Percentiles rank a stretch among this genome's conserved stretches.
These are phyloP conservation scores for Scyliorhinus canicula DNA, from an alignment of 2,797 vertebrate species.

Conservation along the genomic window DNA sequence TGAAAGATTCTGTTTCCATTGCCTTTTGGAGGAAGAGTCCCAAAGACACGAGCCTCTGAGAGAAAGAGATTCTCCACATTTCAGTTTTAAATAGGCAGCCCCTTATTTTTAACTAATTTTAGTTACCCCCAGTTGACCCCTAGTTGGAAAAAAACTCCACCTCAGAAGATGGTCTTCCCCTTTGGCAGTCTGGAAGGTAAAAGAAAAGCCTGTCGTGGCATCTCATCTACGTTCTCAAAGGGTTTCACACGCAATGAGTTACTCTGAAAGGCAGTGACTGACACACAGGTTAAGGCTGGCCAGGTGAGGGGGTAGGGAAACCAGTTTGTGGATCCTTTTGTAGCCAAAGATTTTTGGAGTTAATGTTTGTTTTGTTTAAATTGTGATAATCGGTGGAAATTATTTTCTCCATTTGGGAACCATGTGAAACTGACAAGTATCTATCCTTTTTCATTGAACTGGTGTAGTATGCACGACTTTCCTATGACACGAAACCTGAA, in stretches of 20 bases:
- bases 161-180: not conserved
- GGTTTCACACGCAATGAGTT: not conserved
- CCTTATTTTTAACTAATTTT: too few species aligned
- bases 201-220: not conserved
- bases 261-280: not conserved
- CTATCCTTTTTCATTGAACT: not conserved
- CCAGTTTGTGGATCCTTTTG: not conserved
- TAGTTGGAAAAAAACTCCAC: not conserved
- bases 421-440: not conserved
- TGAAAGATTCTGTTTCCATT: too few species aligned
- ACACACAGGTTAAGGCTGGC: not conserved
- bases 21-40: too few species aligned
- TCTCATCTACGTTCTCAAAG: not conserved
- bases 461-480: slow-evolving; percentile 82
- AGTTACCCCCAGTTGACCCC: too few species aligned
- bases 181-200: not conserved
- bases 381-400: not conserved
- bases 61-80: too few species aligned
- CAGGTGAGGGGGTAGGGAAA: not conserved
- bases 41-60: too few species aligned
- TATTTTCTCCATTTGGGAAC: not conserved
- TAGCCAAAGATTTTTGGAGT: not conserved
- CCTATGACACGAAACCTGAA: slow-evolving; percentile 86
- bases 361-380: not conserved
- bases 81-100: too few species aligned